Percentiles rank a stretch among this genome's conserved stretches.
Conservation (phyloP, 2,797 vertebrate species). For the Notolepis coatsorum region DNA sequence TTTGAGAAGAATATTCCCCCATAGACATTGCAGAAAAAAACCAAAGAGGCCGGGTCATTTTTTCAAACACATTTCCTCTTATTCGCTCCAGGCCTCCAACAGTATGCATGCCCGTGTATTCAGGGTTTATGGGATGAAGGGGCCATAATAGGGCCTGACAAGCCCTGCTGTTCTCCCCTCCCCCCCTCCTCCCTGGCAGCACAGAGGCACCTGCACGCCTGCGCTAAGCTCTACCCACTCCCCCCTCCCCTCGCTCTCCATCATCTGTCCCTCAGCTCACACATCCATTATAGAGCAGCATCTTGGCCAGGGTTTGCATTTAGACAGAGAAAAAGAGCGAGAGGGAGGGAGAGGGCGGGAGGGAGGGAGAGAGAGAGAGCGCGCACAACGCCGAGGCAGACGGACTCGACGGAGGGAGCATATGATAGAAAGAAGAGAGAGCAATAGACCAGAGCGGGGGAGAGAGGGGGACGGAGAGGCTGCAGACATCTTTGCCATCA, state of each 20-base stretch:
- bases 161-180: conserved; percentile 14
- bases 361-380: conserved; percentile 24
- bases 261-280: conserved; percentile 75
- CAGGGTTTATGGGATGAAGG: conserved; percentile 40
- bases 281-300: conserved; percentile 74
- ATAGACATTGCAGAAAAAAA: too few relatives aligned
- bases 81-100: conserved; percentile 41
- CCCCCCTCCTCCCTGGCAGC: conserved; percentile 38
- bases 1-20: too few relatives aligned
- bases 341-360: neutral
- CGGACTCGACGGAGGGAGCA: neutral
- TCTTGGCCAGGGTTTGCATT: conserved; percentile 60
- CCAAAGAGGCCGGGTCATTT: too few relatives aligned
- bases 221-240: conserved; percentile 65
- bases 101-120: conserved; percentile 30
- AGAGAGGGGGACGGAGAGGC: conserved; percentile 34
- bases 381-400: neutral
- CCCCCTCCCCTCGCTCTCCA: conserved; percentile 52
- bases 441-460: conserved; percentile 8
- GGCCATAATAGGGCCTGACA: conserved; percentile 20
- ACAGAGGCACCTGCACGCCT: conserved; percentile 76
- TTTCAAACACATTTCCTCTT: conserved; percentile 11
- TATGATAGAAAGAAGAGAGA: neutral
- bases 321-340: conserved; percentile 1
- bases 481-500: conserved; percentile 69